phyloP scores from a whole-genome alignment of 2,113 vertebrate genomes.

The Anarhynchus alexandrinus region DNA sequence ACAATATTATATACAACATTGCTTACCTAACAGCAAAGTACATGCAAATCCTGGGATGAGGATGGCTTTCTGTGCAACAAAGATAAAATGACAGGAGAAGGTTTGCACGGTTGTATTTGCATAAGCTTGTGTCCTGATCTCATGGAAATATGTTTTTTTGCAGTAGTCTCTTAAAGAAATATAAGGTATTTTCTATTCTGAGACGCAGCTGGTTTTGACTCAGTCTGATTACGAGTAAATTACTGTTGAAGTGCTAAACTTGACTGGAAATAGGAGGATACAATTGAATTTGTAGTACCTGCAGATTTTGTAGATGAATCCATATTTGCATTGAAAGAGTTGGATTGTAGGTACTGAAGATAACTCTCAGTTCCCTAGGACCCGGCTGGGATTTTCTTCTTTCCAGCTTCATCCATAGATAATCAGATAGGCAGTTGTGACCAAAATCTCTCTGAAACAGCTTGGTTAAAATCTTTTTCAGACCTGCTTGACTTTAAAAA shows the following conservation, averaged over 20 bases:
- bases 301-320: not conserved
- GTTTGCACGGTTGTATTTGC: not conserved
- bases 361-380: not conserved
- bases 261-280: not conserved
- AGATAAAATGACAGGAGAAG: not conserved
- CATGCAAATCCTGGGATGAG: not conserved
- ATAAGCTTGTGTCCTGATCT: not conserved
- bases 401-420: not conserved
- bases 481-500: not conserved
- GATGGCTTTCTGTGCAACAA: not conserved
- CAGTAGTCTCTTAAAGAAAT: not conserved
- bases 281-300: not conserved
- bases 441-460: not conserved
- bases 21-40: not conserved
- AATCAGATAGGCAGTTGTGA: not conserved
- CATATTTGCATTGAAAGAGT: not conserved
- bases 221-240: slow-evolving; percentile 27
- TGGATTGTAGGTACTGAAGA: not conserved
- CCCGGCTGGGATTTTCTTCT: not conserved
- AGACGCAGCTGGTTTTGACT: slow-evolving; percentile 9
- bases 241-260: slow-evolving; percentile 24
- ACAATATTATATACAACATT: not conserved
- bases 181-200: not conserved
- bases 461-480: not conserved
- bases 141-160: not conserved